A percentile compares a stretch with the other conserved stretches of the same genome.
These are phyloP conservation scores for Cephus pygmeus DNA, from an alignment of 2,888 invertebrate species.

Conservation along the genomic window DNA sequence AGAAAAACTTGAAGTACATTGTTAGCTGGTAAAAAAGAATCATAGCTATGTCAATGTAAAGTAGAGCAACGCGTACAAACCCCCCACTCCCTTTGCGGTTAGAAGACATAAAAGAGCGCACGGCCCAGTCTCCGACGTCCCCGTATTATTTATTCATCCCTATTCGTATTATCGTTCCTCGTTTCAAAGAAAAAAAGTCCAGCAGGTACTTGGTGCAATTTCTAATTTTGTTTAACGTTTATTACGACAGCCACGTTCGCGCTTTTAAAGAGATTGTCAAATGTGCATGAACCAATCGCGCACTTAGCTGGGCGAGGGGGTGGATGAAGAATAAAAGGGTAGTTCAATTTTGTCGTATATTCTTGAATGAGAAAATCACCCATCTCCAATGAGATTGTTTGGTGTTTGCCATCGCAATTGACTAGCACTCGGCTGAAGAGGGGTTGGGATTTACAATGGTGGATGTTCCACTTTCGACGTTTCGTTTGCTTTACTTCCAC, in stretches of 20 bases:
- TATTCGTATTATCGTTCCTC: background rate
- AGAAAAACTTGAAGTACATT: background rate
- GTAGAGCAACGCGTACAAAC: background rate
- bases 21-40: background rate
- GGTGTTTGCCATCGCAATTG: constrained; percentile 35
- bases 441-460: background rate
- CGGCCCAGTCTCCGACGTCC: background rate
- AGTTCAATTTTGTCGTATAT: background rate
- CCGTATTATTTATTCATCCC: background rate
- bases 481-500: background rate
- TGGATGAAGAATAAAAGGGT: background rate
- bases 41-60: background rate
- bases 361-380: background rate
- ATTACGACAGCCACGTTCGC: background rate
- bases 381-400: constrained; percentile 19
- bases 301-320: background rate
- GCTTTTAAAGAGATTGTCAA: background rate
- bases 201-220: background rate
- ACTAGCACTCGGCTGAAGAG: background rate
- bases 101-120: background rate
- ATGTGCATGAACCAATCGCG: background rate
- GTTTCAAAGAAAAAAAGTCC: background rate
- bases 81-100: background rate
- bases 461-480: background rate
- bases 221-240: background rate